Percentiles rank a stretch among this genome's conserved stretches.
phyloP scores from a whole-genome alignment of 2,888 invertebrate species.

The Andrena dorsata region DNA sequence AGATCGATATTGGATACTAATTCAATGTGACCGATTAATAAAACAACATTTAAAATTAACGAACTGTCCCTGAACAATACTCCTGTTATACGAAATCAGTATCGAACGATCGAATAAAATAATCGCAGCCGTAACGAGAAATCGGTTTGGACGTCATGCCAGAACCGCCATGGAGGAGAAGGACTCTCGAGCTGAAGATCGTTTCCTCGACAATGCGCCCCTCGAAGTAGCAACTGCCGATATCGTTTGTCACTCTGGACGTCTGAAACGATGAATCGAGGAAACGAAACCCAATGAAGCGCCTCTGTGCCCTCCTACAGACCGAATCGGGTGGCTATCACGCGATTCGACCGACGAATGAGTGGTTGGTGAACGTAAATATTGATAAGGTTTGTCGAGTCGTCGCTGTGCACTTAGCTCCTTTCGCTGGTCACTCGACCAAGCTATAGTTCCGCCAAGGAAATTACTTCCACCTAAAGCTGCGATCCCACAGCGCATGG shows the following conservation, averaged over 20 bases:
- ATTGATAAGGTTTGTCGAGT: conserved; percentile 49
- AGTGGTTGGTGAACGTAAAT: conserved; percentile 39
- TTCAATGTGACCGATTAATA: too few species aligned
- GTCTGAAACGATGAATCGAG: conserved; percentile 64
- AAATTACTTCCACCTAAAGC: not conserved
- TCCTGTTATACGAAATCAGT: not conserved
- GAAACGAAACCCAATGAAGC: conserved; percentile 55
- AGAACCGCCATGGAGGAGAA: conserved; percentile 27
- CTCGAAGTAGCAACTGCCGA: conserved; percentile 52
- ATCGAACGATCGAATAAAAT: conserved; percentile 15
- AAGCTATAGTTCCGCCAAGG: conserved; percentile 23
- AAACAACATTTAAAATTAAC: too few species aligned
- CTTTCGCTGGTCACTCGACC: conserved; percentile 20
- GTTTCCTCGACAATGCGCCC: conserved; percentile 44
- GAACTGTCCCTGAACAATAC: not conserved
- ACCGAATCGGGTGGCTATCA: conserved; percentile 56
- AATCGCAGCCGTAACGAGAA: conserved; percentile 33
- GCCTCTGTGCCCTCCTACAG: conserved; percentile 21
- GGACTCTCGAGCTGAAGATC: conserved; percentile 43
- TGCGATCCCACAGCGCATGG: too few species aligned
- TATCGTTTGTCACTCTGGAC: conserved; percentile 71
- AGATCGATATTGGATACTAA: too few species aligned
- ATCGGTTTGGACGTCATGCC: conserved; percentile 23
- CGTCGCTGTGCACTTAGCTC: conserved; percentile 35
- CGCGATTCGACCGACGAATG: conserved; percentile 38